Conservation (phyloP, 2,888 invertebrate genomes). For the Ecdyonurus torrentis region DNA sequence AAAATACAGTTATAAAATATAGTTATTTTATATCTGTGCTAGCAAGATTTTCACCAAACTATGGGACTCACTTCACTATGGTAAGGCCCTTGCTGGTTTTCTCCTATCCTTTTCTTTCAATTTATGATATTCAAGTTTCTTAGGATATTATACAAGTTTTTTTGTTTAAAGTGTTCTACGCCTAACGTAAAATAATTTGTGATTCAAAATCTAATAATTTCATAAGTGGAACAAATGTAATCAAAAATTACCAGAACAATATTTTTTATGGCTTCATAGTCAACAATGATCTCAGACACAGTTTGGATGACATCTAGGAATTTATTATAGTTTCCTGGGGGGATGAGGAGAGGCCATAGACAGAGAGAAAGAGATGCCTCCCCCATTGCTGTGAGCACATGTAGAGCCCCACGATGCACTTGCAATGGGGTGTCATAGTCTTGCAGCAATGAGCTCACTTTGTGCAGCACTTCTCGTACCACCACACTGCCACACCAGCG, state of each 20-base stretch:
- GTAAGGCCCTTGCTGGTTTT: no score
- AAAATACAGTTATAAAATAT: no score
- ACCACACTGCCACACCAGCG: conserved; percentile 5
- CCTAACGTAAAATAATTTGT: no score
- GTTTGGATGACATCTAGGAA: conserved; percentile 2
- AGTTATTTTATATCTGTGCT: no score
- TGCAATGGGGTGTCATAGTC: conserved; percentile 10
- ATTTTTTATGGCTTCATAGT: conserved; percentile 2
- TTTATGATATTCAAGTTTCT: no score
- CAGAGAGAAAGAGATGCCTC: conserved; percentile 11
- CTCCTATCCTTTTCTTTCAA: no score
- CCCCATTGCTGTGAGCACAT: conserved; percentile 8
- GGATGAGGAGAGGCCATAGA: conserved; percentile 12
- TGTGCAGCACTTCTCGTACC: conserved; percentile 10
- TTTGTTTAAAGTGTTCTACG: no score
- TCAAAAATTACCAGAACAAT: conserved; percentile 7
- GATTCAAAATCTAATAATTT: no score
- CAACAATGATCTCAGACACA: neutral
- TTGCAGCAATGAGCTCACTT: conserved; percentile 10
- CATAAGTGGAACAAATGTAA: no score
- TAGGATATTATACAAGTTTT: no score
- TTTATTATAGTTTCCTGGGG: conserved; percentile 4
- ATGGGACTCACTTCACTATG: no score
- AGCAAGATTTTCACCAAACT: no score
- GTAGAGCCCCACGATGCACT: conserved; percentile 11